Percentiles rank a stretch among this genome's conserved stretches.
These are phyloP conservation scores for Philaenus spumarius DNA, from an alignment of 1,140 invertebrate genomes.

Conservation along the genomic window DNA sequence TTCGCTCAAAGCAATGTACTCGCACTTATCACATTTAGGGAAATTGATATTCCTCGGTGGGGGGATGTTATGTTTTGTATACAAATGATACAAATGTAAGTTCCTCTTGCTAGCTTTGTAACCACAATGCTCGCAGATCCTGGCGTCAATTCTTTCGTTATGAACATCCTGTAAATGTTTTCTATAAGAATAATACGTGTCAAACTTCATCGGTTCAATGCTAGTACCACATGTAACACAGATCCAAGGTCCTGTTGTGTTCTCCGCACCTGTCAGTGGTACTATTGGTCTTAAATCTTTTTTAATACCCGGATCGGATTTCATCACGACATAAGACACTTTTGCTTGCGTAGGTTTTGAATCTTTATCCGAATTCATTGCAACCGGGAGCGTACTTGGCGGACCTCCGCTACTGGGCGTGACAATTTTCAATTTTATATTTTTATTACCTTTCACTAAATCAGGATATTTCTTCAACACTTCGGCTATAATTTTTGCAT, in stretches of 20 bases:
- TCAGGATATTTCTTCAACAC: constrained; percentile 72
- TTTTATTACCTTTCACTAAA: constrained; percentile 77
- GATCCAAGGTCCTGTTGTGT: constrained; percentile 51
- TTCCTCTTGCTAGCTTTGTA: constrained; percentile 66
- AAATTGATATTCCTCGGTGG: constrained; percentile 62
- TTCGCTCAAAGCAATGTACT: constrained; percentile 63
- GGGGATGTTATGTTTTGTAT: constrained; percentile 67
- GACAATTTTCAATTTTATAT: constrained; percentile 79
- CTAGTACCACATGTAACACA: constrained; percentile 58
- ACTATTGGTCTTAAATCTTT: not conserved
- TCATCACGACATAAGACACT: constrained; percentile 47
- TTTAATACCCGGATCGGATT: constrained; percentile 37
- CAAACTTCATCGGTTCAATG: constrained; percentile 58
- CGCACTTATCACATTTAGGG: constrained; percentile 68
- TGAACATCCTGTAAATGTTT: constrained; percentile 75
- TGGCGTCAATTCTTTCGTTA: constrained; percentile 67
- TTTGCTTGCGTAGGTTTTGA: constrained; percentile 38
- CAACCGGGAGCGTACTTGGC: constrained; percentile 27
- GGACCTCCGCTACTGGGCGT: constrained; percentile 43
- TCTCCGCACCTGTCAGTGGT: constrained; percentile 14
- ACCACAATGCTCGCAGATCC: constrained; percentile 79
- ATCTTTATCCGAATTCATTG: constrained; percentile 29
- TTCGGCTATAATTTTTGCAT: constrained; percentile 68
- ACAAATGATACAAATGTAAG: constrained; percentile 70
- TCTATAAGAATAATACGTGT: constrained; percentile 66